Percentiles rank a stretch among this genome's conserved stretches.
Evolutionary conservation across 2,113 vertebrate genomes (phyloP).

Genomic region (Paralichthys olivaceus): DNA sequence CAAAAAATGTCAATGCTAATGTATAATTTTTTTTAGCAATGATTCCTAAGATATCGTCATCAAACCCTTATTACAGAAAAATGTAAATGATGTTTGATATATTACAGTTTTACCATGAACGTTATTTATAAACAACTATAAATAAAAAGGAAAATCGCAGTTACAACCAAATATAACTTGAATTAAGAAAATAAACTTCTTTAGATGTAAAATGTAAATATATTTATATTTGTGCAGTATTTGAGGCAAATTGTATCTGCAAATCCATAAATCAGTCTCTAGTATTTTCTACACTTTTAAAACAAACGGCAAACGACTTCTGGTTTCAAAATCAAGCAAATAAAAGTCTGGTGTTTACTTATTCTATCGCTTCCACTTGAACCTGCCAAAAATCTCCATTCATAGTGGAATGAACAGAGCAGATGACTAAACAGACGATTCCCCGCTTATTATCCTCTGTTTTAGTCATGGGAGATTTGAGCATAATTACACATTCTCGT

Average conservation of each 20-base stretch:
- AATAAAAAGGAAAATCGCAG: no score
- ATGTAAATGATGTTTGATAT: neutral
- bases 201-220: no score
- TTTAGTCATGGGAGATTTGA: constrained; percentile 76
- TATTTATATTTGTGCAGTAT: no score
- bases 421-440: constrained; percentile 59
- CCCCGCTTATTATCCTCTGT: constrained; percentile 64
- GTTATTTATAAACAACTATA: no score
- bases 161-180: no score
- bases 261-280: no score
- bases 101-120: no score
- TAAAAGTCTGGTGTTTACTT: constrained; percentile 17
- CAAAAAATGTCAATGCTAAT: no score
- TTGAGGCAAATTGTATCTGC: no score
- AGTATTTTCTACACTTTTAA: no score
- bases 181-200: no score
- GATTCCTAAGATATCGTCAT: neutral
- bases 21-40: neutral
- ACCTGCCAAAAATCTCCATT: constrained; percentile 16
- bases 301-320: neutral
- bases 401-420: neutral
- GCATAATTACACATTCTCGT: constrained; percentile 76
- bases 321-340: neutral
- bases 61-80: neutral
- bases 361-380: neutral